Percentiles rank a stretch among this genome's conserved stretches.
Conservation (phyloP, 2,797 vertebrate species). For the Pipistrellus pipistrellus region DNA sequence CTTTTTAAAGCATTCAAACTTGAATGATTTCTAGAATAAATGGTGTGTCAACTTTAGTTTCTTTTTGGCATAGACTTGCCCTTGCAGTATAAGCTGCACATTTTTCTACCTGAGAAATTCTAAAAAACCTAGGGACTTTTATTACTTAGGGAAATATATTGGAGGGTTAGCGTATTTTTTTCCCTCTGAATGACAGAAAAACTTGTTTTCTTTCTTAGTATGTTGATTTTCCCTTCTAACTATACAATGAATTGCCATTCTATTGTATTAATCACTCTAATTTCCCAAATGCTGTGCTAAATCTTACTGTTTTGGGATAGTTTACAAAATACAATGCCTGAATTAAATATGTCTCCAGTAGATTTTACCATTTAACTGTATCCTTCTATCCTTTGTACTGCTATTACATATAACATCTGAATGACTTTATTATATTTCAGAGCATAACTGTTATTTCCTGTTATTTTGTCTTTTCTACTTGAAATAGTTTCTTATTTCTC, state of each 20-base stretch:
- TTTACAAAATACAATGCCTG: slow-evolving; percentile 54
- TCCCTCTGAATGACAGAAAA: slow-evolving; percentile 1
- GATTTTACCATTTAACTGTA: slow-evolving; percentile 22
- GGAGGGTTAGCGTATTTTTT: slow-evolving; percentile 23
- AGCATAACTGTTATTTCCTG: slow-evolving; percentile 21
- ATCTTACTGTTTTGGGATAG: slow-evolving; percentile 29
- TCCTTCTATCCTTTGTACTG: background rate
- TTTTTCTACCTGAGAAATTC: slow-evolving; percentile 24
- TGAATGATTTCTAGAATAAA: background rate
- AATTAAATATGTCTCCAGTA: slow-evolving; percentile 64
- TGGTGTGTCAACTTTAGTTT: slow-evolving; percentile 8
- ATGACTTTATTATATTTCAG: slow-evolving; percentile 60
- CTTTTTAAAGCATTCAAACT: slow-evolving; percentile 60
- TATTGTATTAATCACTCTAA: slow-evolving; percentile 38
- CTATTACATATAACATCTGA: background rate
- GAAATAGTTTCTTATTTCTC: slow-evolving; percentile 56
- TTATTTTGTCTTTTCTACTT: slow-evolving; percentile 60
- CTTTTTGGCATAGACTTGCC: slow-evolving; percentile 23
- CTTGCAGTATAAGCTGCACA: slow-evolving; percentile 5
- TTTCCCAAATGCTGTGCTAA: slow-evolving; percentile 5
- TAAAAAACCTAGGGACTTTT: background rate
- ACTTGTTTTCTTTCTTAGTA: slow-evolving; percentile 22
- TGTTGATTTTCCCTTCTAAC: slow-evolving; percentile 8
- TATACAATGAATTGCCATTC: background rate
- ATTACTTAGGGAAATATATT: slow-evolving; percentile 26